Evolutionary conservation across 1,140 invertebrate species (phyloP), one percentile per base, ranked within the genome.

Genomic region (Drosophila bocqueti): DNA sequence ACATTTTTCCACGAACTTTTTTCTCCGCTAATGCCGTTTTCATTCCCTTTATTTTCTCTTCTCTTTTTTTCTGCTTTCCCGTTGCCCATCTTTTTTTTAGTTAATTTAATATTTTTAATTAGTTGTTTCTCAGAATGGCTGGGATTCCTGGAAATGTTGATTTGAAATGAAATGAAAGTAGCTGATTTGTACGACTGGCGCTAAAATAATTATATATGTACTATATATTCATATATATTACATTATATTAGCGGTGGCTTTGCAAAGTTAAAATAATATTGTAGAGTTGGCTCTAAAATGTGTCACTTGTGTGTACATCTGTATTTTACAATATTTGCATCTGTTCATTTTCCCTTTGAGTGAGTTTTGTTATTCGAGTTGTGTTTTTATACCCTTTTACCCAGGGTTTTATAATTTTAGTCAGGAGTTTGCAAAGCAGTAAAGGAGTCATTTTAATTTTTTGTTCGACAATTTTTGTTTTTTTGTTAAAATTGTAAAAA

Each of bases 91-190:
- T 11, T 18, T n/a, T n/a, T 21, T 50, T 3, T 52, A 18, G 6
- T 52, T 52, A 29, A n/a, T 49, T 29, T 50, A n/a, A 50, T 50
- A 50, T 26, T 58, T 40, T 42, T 24, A 58, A 58, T 58, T 55
- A 40, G 21, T 9, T 55, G 34, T 8, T 55, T 26, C 9, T 5
- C 5, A 7, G 34, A 55, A 24, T 24, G 34, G 2, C 13, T 38
- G 0, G 18, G 13, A 40, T 40, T 38, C 34, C 13, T 5, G 18
- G 18, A 55, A 55, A 16, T 38, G 34, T 55, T 36, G 7, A 24
- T 24, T 24, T 24, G 24, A 24, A 24, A 24, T 24, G 0, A n/a
- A 55, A 43, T 42, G 8, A 58, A 26, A 9, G 15, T 16, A 24
- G 4, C 3, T 34, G 34, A 55, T 11, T 54, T 63, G 16, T 10